Conservation (phyloP, 2,888 invertebrate genomes). For the Terebella lapidaria region DNA sequence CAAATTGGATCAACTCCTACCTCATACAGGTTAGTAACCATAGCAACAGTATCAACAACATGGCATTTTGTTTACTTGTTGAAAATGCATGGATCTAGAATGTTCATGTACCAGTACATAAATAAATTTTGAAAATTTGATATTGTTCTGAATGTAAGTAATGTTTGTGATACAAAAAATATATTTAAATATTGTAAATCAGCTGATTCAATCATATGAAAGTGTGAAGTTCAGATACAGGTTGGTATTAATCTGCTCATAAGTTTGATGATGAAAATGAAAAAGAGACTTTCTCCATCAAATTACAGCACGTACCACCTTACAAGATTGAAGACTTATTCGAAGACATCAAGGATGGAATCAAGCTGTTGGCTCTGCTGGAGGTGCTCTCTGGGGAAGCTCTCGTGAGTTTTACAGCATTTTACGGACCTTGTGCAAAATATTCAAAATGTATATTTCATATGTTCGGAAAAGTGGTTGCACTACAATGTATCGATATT, state of each 20-base stretch:
- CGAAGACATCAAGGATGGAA: conserved; percentile 93
- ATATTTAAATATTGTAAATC: no score
- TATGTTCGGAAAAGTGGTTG: background rate
- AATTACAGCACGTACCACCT: conserved; percentile 79
- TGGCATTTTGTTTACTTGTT: background rate
- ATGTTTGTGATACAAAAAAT: no score
- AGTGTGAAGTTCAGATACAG: no score
- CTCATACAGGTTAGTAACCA: conserved; percentile 74
- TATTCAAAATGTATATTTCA: background rate
- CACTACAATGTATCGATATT: background rate
- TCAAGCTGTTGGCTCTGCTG: conserved; percentile 82
- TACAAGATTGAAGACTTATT: conserved; percentile 89
- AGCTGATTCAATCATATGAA: no score
- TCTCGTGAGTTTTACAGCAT: conserved; percentile 67
- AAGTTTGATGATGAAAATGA: no score
- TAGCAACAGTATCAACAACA: no score
- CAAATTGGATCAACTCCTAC: conserved; percentile 98
- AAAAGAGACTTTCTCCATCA: no score
- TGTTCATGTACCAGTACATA: background rate
- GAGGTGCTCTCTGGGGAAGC: conserved; percentile 93
- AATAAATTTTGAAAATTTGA: background rate
- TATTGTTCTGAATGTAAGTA: no score
- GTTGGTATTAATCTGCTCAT: no score
- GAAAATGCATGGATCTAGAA: background rate
- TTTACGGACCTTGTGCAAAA: no score